Conservation (phyloP, 2,113 vertebrate genomes). For the Neogobius melanostomus region DNA sequence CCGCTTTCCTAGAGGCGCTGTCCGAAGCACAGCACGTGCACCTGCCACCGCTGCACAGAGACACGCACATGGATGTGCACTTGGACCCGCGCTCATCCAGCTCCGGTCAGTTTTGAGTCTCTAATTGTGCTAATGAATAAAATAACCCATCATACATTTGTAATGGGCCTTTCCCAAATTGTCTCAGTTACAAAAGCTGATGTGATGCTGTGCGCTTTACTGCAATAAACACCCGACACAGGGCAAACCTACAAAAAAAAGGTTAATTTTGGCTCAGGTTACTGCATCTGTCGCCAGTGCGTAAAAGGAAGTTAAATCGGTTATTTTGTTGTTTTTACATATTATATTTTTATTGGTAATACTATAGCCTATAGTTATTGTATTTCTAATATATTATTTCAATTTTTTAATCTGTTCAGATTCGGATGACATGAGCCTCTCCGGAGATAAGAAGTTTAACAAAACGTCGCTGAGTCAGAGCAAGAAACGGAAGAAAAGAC, state of each 20-base stretch:
- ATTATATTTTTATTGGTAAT: too few relatives aligned
- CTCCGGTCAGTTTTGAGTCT: constrained; percentile 79
- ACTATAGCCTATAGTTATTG: too few relatives aligned
- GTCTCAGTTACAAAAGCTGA: background rate
- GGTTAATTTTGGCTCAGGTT: background rate
- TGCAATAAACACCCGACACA: background rate
- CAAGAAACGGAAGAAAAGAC: constrained; percentile 96
- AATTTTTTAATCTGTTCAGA: constrained; percentile 71
- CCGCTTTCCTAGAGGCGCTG: constrained; percentile 91
- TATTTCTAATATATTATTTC: background rate
- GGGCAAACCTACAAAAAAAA: too few relatives aligned
- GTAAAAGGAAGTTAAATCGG: background rate
- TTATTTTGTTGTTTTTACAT: too few relatives aligned
- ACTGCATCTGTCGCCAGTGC: background rate
- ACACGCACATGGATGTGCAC: constrained; percentile 71
- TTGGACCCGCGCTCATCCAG: constrained; percentile 88
- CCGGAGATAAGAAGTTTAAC: constrained; percentile 88
- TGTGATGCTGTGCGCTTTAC: background rate
- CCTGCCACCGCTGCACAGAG: constrained; percentile 85
- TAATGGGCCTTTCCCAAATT: background rate
- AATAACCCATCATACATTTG: background rate
- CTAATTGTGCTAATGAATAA: background rate
- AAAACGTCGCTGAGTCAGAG: constrained; percentile 90
- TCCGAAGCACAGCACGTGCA: constrained; percentile 89
- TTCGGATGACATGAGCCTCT: constrained; percentile 88